Percentiles rank a stretch among this genome's conserved stretches.
Evolutionary conservation across 2,113 vertebrate species (phyloP).

Genomic region (Onychostoma macrolepis): DNA sequence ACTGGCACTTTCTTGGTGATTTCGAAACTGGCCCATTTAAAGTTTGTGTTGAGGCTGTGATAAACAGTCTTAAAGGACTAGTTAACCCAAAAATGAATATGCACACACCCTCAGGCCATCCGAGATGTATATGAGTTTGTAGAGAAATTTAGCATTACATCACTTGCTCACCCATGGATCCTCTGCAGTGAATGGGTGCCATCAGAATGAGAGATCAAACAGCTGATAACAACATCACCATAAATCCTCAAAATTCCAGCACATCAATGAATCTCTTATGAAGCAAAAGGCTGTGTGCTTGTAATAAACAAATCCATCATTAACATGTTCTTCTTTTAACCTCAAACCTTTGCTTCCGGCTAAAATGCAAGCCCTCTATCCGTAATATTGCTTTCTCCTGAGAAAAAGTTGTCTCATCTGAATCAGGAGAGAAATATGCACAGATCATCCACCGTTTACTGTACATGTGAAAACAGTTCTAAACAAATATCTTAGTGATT

Average conservation of each 20-base stretch:
- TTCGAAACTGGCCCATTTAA: conserved; percentile 35
- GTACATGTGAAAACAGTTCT: too few relatives aligned
- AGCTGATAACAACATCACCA: too few relatives aligned
- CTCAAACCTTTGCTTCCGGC: not conserved
- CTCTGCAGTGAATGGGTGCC: too few relatives aligned
- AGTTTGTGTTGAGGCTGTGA: conserved; percentile 21
- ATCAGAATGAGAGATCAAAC: too few relatives aligned
- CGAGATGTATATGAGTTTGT: not conserved
- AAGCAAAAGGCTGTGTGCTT: not conserved
- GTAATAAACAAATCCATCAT: not conserved
- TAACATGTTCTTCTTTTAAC: not conserved
- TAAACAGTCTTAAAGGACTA: conserved; percentile 8
- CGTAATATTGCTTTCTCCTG: not conserved
- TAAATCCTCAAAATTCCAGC: too few relatives aligned
- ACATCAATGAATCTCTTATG: too few relatives aligned
- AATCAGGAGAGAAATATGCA: not conserved
- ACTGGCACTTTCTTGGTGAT: conserved; percentile 61
- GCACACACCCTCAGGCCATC: not conserved
- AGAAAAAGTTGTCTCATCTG: not conserved
- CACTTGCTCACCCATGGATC: too few relatives aligned
- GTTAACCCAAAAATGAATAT: not conserved
- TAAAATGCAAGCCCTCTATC: not conserved
- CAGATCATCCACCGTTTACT: not conserved
- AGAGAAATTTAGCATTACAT: too few relatives aligned
- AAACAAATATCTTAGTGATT: too few relatives aligned